A percentile compares a stretch with the other conserved stretches of the same genome.
These are phyloP conservation scores for Malurus melanocephalus DNA, from an alignment of 2,113 vertebrate species.

Conservation along the genomic window DNA sequence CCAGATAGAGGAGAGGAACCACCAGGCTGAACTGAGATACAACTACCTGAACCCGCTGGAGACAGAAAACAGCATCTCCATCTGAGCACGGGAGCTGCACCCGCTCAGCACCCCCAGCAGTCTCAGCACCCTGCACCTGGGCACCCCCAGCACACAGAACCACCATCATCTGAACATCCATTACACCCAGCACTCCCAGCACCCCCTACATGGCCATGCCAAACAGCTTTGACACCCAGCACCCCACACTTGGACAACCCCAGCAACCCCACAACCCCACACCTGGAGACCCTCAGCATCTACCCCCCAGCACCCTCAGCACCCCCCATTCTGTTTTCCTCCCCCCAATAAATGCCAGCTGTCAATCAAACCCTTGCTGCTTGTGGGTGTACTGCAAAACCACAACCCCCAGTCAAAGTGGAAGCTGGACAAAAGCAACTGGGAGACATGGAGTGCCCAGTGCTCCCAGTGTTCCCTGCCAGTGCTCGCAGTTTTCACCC, in stretches of 20 bases:
- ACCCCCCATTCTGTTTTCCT: background rate
- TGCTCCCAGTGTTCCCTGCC: background rate
- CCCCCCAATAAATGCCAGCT: background rate
- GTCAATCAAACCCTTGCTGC: background rate
- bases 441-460: background rate
- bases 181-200: background rate
- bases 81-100: background rate
- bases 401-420: background rate
- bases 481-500: background rate
- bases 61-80: background rate
- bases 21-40: background rate
- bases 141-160: background rate
- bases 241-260: background rate
- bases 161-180: background rate
- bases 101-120: background rate
- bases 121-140: background rate
- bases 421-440: background rate
- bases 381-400: background rate
- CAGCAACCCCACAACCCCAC: background rate
- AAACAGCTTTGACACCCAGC: background rate
- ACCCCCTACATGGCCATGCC: background rate
- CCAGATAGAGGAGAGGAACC: background rate
- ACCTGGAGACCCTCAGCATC: background rate
- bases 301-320: background rate
- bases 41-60: background rate